Conservation (phyloP, 2,888 invertebrate genomes). For the Eustalomyia histrio region DNA sequence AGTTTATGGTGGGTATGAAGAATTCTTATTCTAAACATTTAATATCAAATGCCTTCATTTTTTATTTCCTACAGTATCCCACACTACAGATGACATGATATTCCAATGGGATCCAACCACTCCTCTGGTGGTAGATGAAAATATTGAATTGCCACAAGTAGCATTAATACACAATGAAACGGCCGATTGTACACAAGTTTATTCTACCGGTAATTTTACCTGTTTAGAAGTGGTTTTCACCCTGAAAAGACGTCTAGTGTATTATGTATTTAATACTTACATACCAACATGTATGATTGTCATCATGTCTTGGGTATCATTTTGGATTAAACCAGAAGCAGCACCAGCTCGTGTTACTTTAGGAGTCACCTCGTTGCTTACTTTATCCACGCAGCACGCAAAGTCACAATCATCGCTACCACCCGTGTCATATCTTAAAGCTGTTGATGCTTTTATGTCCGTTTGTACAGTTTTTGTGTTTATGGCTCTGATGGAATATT, state of each 20-base stretch:
- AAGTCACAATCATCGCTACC: slow-evolving; percentile 96
- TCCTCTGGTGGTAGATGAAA: slow-evolving; percentile 91
- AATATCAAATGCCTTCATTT: neutral
- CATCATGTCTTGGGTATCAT: slow-evolving; percentile 98
- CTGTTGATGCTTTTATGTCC: slow-evolving; percentile 95
- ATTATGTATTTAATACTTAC: slow-evolving; percentile 95
- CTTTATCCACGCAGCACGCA: slow-evolving; percentile 94
- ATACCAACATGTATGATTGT: slow-evolving; percentile 96
- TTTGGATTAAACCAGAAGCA: slow-evolving; percentile 97
- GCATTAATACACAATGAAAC: slow-evolving; percentile 93
- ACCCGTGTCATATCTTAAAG: slow-evolving; percentile 95
- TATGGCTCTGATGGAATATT: slow-evolving; percentile 96
- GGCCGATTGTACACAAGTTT: slow-evolving; percentile 89
- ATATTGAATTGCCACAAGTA: slow-evolving; percentile 92
- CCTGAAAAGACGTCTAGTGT: slow-evolving; percentile 91
- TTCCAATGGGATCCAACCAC: slow-evolving; percentile 94
- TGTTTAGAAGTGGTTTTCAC: slow-evolving; percentile 95
- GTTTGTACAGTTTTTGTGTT: slow-evolving; percentile 95
- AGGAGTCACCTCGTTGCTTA: slow-evolving; percentile 93
- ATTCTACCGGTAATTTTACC: slow-evolving; percentile 87
- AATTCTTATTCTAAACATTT: neutral
- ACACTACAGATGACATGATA: slow-evolving; percentile 92
- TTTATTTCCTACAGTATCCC: slow-evolving; percentile 84
- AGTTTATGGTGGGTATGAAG: neutral
- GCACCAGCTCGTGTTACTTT: slow-evolving; percentile 95